phyloP scores from a whole-genome alignment of 2,888 invertebrate genomes.

The Harpagoxenus sublaevis region DNA sequence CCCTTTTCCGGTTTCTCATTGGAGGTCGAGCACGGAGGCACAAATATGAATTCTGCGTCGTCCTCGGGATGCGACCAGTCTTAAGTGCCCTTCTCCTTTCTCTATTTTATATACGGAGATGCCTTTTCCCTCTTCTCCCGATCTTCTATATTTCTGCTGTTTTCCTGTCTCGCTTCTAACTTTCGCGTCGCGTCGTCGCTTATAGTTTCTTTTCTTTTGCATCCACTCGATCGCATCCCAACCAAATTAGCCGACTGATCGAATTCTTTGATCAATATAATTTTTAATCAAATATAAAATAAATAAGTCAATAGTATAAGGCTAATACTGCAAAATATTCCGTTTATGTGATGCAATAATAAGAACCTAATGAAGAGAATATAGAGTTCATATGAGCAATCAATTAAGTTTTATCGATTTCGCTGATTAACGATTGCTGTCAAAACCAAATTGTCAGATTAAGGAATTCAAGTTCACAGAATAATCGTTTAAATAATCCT shows the following conservation, averaged over 20 bases:
- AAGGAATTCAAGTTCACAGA: not conserved
- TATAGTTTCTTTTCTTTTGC: not conserved
- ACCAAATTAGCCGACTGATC: slow-evolving; percentile 4
- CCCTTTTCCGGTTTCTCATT: slow-evolving; percentile 69
- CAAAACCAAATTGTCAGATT: not conserved
- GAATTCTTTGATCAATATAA: slow-evolving; percentile 45
- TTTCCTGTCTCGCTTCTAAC: not conserved
- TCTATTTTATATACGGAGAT: not conserved
- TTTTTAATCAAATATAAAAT: slow-evolving; percentile 44
- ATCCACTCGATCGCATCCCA: slow-evolving; percentile 23
- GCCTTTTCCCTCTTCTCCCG: not conserved
- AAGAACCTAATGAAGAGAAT: not conserved
- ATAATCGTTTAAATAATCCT: not conserved
- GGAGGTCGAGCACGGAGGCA: slow-evolving; percentile 29
- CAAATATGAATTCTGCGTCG: slow-evolving; percentile 44
- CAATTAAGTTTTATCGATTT: not conserved
- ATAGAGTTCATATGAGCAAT: not conserved
- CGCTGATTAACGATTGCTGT: not conserved
- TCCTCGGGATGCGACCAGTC: slow-evolving; percentile 45
- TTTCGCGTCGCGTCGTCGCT: slow-evolving; percentile 16
- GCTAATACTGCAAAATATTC: slow-evolving; percentile 28
- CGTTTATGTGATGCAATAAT: not conserved
- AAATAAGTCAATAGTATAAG: slow-evolving; percentile 44
- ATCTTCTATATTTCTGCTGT: slow-evolving; percentile 13
- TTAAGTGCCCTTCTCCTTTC: slow-evolving; percentile 55